Evolutionary conservation across 2,797 vertebrate genomes (phyloP).

Genomic region (Crypturellus tataupa): DNA sequence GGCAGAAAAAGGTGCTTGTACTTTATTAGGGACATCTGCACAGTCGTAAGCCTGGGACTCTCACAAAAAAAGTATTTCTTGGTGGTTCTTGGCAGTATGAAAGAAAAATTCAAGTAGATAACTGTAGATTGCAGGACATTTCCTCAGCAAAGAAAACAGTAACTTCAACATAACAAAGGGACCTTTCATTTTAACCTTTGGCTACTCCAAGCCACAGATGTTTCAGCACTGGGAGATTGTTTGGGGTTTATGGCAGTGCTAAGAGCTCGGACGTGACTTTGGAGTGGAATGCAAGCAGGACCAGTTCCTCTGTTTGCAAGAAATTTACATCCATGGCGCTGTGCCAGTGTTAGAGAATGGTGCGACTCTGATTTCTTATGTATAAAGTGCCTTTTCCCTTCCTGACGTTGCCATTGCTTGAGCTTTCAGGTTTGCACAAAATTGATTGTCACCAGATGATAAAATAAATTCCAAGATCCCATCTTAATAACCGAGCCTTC

Average conservation of each 20-base stretch:
- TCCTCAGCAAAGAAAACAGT: background rate
- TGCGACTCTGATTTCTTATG: background rate
- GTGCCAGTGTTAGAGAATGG: background rate
- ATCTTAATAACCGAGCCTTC: background rate
- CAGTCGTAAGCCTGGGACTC: background rate
- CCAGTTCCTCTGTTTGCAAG: background rate
- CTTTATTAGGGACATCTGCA: background rate
- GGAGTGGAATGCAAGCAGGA: background rate
- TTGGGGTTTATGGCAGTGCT: background rate
- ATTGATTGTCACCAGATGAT: background rate
- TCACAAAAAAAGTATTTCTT: background rate
- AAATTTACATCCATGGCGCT: background rate
- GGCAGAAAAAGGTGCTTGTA: background rate
- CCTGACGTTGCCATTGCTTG: background rate
- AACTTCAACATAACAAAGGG: background rate
- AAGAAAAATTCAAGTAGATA: background rate
- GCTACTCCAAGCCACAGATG: background rate
- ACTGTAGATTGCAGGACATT: background rate
- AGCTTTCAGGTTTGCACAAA: conserved; percentile 3
- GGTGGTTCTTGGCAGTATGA: background rate
- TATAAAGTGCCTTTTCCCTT: background rate
- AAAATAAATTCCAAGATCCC: background rate
- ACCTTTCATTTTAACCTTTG: background rate
- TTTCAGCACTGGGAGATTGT: background rate
- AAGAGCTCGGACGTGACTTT: background rate